These are phyloP conservation scores for Mythimna lalbum DNA, from an alignment of 2,888 invertebrate species.

Conservation along the genomic window DNA sequence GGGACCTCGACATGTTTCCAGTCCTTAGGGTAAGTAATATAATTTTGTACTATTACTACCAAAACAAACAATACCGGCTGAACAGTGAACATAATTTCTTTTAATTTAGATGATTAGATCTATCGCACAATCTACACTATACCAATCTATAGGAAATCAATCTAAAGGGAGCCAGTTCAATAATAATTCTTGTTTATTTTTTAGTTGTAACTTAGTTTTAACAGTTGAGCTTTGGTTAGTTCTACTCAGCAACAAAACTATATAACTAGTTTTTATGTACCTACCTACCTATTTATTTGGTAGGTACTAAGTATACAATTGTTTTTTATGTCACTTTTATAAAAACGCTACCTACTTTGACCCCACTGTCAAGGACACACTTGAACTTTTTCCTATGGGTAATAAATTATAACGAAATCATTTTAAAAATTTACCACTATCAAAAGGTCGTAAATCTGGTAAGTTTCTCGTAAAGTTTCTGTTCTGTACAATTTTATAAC, in stretches of 20 bases:
- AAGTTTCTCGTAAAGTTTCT: slow-evolving; percentile 15
- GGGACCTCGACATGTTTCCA: slow-evolving; percentile 36
- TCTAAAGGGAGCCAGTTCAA: neutral
- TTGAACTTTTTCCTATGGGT: neutral
- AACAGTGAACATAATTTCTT: neutral
- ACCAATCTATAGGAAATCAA: too few species aligned
- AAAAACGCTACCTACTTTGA: neutral
- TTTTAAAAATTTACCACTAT: neutral
- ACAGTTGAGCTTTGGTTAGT: neutral
- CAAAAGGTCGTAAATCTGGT: neutral
- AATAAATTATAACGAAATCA: neutral
- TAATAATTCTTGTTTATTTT: neutral
- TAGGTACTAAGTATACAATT: too few species aligned
- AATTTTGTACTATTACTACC: neutral
- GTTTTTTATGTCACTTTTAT: neutral
- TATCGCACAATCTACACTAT: neutral
- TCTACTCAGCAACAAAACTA: neutral
- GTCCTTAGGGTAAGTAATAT: slow-evolving; percentile 34
- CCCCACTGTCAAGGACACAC: neutral
- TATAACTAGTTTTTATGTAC: neutral
- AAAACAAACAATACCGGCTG: slow-evolving; percentile 25
- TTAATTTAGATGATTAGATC: neutral
- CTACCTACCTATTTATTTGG: neutral
- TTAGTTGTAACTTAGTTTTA: neutral
- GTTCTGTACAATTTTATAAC: neutral